Conservation (phyloP, 2,888 invertebrate species). For the Drosophila limbata region DNA sequence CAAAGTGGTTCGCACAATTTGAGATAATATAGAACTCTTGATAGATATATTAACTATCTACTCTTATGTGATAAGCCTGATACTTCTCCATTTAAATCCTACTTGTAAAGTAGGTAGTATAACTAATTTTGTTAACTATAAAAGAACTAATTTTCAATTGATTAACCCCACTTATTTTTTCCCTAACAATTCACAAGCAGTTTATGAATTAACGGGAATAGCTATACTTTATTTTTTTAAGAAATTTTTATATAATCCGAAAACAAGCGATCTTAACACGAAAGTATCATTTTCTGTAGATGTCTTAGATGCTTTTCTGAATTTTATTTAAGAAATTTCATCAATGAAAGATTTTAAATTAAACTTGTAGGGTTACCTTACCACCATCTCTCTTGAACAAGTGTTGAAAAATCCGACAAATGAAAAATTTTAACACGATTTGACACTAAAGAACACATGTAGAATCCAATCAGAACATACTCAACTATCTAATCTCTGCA, state of each 20-base stretch:
- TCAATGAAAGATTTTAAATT: neutral
- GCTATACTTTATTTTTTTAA: no score
- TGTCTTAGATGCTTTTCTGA: no score
- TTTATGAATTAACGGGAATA: no score
- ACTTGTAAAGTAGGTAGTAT: no score
- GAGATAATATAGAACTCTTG: neutral
- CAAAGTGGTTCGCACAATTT: constrained; percentile 3
- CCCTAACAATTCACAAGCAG: neutral
- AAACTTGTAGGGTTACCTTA: neutral
- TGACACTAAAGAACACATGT: constrained; percentile 7
- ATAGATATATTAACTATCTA: neutral
- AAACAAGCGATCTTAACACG: no score
- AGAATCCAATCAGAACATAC: constrained; percentile 7
- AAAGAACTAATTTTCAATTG: neutral
- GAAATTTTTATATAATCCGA: no score
- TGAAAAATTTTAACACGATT: constrained; percentile 6
- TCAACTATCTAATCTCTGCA: constrained; percentile 38
- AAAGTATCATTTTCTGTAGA: no score
- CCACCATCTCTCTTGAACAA: neutral
- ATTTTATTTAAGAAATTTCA: neutral
- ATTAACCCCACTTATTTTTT: neutral
- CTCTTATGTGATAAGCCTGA: neutral
- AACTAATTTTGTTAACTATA: no score
- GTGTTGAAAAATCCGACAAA: constrained; percentile 5
- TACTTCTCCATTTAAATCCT: constrained; percentile 4